phyloP scores from a whole-genome alignment of 2,113 vertebrate genomes.

The Saccopteryx bilineata region DNA sequence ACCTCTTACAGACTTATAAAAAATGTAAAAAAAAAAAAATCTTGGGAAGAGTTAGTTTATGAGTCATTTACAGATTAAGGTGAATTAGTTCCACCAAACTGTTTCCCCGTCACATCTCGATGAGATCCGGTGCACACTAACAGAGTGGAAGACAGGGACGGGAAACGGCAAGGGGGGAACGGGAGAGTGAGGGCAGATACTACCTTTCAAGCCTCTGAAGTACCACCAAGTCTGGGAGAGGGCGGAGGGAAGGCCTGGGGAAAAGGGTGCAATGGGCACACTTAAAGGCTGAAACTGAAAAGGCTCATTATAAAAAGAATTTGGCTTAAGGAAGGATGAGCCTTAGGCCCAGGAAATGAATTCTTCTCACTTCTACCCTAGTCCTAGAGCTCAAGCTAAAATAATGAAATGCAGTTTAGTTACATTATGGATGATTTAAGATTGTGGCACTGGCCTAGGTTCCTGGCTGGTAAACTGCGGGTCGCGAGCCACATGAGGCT shows the following conservation, averaged over 20 bases:
- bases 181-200: not conserved
- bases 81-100: conserved; percentile 60
- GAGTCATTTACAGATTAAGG: conserved; percentile 68
- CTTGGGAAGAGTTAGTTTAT: conserved; percentile 20
- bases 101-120: conserved; percentile 36
- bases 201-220: not conserved
- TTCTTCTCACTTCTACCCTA: not conserved
- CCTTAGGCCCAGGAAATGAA: not conserved
- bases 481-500: too few relatives aligned
- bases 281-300: not conserved
- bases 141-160: not conserved
- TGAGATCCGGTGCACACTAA: not conserved
- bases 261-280: not conserved
- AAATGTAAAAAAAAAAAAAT: not conserved
- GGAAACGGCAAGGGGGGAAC: not conserved
- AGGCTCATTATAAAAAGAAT: not conserved
- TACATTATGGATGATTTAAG: conserved; percentile 21
- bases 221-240: not conserved
- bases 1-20: conserved; percentile 43
- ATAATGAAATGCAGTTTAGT: not conserved
- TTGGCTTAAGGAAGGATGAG: not conserved
- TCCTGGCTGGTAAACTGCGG: too few relatives aligned
- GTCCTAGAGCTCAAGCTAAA: conserved; percentile 21
- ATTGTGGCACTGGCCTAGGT: not conserved
- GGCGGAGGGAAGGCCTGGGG: not conserved